Conservation (phyloP, 2,113 vertebrate species). For the Trematocara macrostoma region DNA sequence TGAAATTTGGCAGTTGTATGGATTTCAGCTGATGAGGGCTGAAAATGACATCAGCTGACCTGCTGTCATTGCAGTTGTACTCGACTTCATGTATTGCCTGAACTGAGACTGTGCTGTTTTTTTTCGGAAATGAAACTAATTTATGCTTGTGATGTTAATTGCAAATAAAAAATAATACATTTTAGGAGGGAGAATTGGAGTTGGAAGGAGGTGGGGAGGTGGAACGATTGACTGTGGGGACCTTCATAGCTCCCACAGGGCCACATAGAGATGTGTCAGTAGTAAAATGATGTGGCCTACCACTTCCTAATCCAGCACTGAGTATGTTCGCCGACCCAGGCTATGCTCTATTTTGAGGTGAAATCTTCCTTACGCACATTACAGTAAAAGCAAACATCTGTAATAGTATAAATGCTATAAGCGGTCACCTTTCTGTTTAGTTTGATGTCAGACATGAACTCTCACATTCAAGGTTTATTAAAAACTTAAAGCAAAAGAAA, state of each 20-base stretch:
- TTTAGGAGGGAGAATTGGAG: neutral
- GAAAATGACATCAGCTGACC: neutral
- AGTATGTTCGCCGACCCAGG: slow-evolving; percentile 83
- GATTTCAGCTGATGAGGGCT: neutral
- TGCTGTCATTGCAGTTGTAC: neutral
- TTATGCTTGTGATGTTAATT: slow-evolving; percentile 36
- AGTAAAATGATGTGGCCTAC: slow-evolving; percentile 82
- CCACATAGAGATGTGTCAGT: slow-evolving; percentile 79
- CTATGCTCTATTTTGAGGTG: slow-evolving; percentile 3
- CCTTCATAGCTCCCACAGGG: slow-evolving; percentile 51
- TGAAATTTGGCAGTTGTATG: neutral
- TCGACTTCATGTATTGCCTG: neutral
- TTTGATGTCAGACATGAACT: neutral
- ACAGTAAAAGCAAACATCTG: neutral
- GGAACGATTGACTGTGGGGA: slow-evolving; percentile 38
- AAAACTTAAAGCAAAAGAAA: neutral
- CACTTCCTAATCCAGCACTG: slow-evolving; percentile 82
- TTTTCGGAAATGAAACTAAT: slow-evolving; percentile 11
- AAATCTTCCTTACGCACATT: slow-evolving; percentile 3
- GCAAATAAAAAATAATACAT: slow-evolving; percentile 23
- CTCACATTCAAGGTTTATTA: neutral
- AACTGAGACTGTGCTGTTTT: neutral
- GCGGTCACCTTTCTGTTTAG: neutral
- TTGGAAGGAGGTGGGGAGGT: neutral
- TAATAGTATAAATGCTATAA: neutral